Evolutionary conservation across 30 jellyfish, hydroid and myxozoan genomes (phyloP), one percentile per base, ranked within the genome.

Genomic region (Hydractinia echinata): DNA sequence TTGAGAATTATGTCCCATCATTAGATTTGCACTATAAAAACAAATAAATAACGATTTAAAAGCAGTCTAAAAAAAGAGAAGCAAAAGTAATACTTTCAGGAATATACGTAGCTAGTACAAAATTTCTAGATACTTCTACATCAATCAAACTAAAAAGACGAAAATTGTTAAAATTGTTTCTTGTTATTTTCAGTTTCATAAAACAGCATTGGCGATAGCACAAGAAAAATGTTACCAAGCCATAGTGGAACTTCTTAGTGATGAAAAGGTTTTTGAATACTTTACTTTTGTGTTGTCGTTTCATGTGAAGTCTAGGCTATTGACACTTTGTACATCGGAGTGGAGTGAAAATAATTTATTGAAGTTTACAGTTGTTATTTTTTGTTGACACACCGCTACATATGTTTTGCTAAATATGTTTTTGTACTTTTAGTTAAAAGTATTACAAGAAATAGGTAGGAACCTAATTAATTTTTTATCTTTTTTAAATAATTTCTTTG

Each of bases 121-220:
- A 30, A 30, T 30, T 30, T 30, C 44, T 30, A 30, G 44, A 2
- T 30, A 30, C 44, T 30, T 30, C 44, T 30, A 30, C 44, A 30
- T 30, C 44, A 30, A 30, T 30, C 44, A 30, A 30, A 30, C 44
- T 30, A 30, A 30, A 2, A 30, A 30, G 44, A 30, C 44, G 44
- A 30, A 2, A 30, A 30, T 30, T 30, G 44, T 30, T 30, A 30
- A 30, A 30, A 30, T 30, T 30, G 10, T 55, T 5, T 81, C 5
- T 54, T 7, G 55, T 55, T 51, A 10, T n/a, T 44, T 72, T 66
- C 74, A 90, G 97, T 90, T 90, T 82, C 94, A 94, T 3, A 80
- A 81, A 67, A 85, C 95, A 9, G 94, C 97, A 15, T 53, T 82
- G 51, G 89, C 85, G 54, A 90, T 90, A 4, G 91, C 83, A 14